A percentile compares a stretch with the other conserved stretches of the same genome.
These are phyloP conservation scores for Amorpha juglandis DNA, from an alignment of 2,888 invertebrate genomes.

Conservation along the genomic window DNA sequence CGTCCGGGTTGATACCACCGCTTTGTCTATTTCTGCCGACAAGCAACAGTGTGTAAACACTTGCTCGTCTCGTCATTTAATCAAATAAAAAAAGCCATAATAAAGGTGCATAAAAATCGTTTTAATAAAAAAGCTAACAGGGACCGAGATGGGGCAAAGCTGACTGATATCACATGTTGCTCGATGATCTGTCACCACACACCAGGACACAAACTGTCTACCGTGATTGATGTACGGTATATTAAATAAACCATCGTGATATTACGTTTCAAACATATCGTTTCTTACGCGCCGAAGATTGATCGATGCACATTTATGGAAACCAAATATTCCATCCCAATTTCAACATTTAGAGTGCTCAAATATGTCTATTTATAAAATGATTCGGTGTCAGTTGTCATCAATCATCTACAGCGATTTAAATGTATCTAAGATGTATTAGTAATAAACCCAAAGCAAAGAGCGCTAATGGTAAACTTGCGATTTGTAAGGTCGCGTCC, in stretches of 20 bases:
- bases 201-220: constrained; percentile 59
- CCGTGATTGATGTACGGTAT: constrained; percentile 77
- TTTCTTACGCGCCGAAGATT: constrained; percentile 70
- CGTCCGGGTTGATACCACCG: no score
- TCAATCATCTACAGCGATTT: constrained; percentile 50
- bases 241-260: constrained; percentile 79
- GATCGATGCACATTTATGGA: constrained; percentile 68
- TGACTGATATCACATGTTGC: constrained; percentile 62
- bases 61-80: no score
- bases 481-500: constrained; percentile 72
- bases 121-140: constrained; percentile 40
- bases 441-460: constrained; percentile 42
- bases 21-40: no score
- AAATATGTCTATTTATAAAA: constrained; percentile 29
- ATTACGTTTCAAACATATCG: constrained; percentile 78
- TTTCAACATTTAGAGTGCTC: constrained; percentile 12
- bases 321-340: constrained; percentile 31
- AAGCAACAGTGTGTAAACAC: no score
- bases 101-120: neutral
- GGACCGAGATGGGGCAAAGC: constrained; percentile 28
- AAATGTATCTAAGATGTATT: constrained; percentile 37
- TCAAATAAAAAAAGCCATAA: no score
- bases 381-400: constrained; percentile 35
- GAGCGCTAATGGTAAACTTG: constrained; percentile 64
- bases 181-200: constrained; percentile 71